Evolutionary conservation across 2,797 vertebrate genomes (phyloP).

Genomic region (Ceryle rudis): DNA sequence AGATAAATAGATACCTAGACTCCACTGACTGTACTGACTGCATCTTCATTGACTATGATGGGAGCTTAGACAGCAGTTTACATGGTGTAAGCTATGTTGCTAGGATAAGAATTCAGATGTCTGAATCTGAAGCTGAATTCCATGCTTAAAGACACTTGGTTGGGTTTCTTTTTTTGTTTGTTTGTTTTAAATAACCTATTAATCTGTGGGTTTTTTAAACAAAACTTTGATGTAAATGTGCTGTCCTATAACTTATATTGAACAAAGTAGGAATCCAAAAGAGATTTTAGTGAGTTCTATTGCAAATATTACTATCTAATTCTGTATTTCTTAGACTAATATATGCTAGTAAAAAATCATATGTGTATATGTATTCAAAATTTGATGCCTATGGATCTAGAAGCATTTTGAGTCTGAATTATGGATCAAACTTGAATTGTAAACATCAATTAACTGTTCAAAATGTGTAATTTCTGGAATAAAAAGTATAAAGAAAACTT

Average conservation of each 20-base stretch:
- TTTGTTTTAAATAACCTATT: background rate
- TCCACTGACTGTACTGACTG: background rate
- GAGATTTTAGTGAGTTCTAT: background rate
- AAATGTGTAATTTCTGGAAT: background rate
- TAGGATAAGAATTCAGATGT: background rate
- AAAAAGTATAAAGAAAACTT: background rate
- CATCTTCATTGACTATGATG: background rate
- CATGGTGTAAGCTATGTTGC: background rate
- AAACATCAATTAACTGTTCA: background rate
- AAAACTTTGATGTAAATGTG: background rate
- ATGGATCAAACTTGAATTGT: background rate
- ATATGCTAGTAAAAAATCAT: background rate
- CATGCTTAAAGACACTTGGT: background rate
- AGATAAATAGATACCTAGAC: background rate
- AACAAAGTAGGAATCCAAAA: background rate
- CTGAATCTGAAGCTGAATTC: background rate
- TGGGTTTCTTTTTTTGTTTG: no score
- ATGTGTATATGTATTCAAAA: background rate
- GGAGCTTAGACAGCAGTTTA: background rate
- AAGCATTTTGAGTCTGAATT: background rate
- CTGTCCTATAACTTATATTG: background rate
- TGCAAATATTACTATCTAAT: background rate
- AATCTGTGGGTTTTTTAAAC: fast-evolving
- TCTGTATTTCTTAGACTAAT: background rate
- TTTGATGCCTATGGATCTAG: background rate